Evolutionary conservation across 1,140 invertebrate genomes (phyloP), one percentile per base, ranked within the genome.

Genomic region (Drosophila punjabiensis): DNA sequence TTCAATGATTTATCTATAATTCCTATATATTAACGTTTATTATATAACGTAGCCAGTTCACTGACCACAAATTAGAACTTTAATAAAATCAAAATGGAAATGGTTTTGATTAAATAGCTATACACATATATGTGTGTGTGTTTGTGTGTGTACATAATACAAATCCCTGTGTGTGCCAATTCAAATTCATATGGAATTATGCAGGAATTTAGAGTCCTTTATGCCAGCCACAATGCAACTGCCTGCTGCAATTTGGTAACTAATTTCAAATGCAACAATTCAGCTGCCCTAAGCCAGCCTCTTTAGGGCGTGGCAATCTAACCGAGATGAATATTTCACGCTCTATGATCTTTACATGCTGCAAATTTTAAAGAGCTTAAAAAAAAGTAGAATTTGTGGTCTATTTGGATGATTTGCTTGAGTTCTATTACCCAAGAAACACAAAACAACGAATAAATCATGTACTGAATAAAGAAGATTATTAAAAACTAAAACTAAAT

Each of bases 51-150:
- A 48, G 35, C 69, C 52, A 65, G 18, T 52, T 80, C 62, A 60
- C 20, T 47, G 47, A 56, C 73, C 78, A 35, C 82, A 69, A 81
- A 74, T 85, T 78, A 71, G 52, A 75, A 75, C 55, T 75, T 58
- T 75, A 83, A 84, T 80, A 66, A 68, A 82, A 61, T 68, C 30
- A 39, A 71, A 53, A 39, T 71, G 18, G 39, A 79, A 59, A 45
- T 69, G n/a, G 62, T 64, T 77, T 60, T 20, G 52, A 71, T 67
- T 9, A 20, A 13, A 64, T 24, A 4, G 6, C 28, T 11, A 2
- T n/a, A 32, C 16, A 18, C 16, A 32, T 11, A 7, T 0, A 2
- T 2, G 8, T 24, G 3, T 24, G 3, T 24, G 24, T 24, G 24
- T 24, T 24, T 24, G 24, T n/a, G 7, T 32, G 18, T 47, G 24